A percentile compares a stretch with the other conserved stretches of the same genome.
phyloP scores from a whole-genome alignment of 2,797 vertebrate species.

The Sylvilagus floridanus region DNA sequence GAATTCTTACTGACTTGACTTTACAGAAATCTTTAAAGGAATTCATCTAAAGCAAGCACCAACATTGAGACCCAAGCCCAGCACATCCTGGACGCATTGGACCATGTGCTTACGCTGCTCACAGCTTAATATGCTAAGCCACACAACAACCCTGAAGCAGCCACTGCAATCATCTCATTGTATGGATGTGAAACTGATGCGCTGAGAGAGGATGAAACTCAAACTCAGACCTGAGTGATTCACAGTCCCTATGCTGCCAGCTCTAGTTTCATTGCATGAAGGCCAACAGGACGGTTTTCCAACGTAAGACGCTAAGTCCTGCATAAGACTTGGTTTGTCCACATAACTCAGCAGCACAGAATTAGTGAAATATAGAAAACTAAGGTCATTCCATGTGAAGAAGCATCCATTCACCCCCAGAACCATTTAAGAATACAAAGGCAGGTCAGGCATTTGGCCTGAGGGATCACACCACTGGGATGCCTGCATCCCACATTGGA shows the following conservation, averaged over 20 bases:
- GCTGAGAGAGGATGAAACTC: not conserved
- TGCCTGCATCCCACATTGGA: too few relatives aligned
- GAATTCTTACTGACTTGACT: not conserved
- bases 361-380: not conserved
- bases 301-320: not conserved
- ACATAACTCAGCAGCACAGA: not conserved
- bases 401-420: not conserved
- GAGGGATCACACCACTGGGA: too few relatives aligned
- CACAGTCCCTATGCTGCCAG: not conserved
- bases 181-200: not conserved
- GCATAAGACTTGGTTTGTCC: not conserved
- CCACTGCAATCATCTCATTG: not conserved
- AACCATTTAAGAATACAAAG: not conserved
- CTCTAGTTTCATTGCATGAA: not conserved
- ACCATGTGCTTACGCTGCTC: not conserved
- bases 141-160: not conserved
- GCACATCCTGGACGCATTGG: not conserved
- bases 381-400: not conserved
- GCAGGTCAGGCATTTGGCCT: too few relatives aligned
- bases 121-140: not conserved
- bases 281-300: not conserved
- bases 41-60: not conserved
- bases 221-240: not conserved
- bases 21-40: not conserved
- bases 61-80: not conserved